Evolutionary conservation across 2,888 invertebrate species (phyloP).

Genomic region (Dolichopus griseipennis): DNA sequence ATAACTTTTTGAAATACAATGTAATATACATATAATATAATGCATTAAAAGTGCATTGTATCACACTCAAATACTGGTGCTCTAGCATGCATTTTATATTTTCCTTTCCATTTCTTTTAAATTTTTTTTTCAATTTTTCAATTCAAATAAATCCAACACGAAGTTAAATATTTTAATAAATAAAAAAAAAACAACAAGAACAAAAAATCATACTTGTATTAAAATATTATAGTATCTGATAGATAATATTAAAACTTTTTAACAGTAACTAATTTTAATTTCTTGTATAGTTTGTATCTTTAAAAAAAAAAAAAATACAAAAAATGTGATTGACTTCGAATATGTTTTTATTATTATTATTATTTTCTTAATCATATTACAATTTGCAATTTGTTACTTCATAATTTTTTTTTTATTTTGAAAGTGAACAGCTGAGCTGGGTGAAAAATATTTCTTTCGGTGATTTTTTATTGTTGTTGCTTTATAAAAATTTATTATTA

Average conservation of each 20-base stretch:
- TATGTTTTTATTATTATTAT: background rate
- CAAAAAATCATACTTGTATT: too few species aligned
- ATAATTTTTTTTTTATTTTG: too few species aligned
- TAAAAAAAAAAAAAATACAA: background rate
- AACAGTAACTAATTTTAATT: slow-evolving; percentile 2
- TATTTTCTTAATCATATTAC: background rate
- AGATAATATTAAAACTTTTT: too few species aligned
- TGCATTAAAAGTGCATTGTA: too few species aligned
- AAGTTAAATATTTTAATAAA: background rate
- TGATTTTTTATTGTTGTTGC: too few species aligned
- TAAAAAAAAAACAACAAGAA: background rate
- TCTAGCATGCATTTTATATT: background rate
- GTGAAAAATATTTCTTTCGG: background rate
- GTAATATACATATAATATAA: too few species aligned
- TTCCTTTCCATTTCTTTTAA: background rate
- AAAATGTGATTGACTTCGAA: background rate
- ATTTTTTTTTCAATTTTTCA: background rate
- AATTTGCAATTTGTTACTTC: slow-evolving; percentile 1
- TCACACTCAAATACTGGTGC: too few species aligned
- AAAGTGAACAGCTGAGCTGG: background rate
- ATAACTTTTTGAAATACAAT: too few species aligned
- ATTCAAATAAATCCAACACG: background rate
- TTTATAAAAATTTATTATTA: too few species aligned
- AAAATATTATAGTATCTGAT: too few species aligned
- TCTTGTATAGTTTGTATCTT: background rate